Conservation (phyloP, 2,888 invertebrate genomes). For the Tipula vernalis region DNA sequence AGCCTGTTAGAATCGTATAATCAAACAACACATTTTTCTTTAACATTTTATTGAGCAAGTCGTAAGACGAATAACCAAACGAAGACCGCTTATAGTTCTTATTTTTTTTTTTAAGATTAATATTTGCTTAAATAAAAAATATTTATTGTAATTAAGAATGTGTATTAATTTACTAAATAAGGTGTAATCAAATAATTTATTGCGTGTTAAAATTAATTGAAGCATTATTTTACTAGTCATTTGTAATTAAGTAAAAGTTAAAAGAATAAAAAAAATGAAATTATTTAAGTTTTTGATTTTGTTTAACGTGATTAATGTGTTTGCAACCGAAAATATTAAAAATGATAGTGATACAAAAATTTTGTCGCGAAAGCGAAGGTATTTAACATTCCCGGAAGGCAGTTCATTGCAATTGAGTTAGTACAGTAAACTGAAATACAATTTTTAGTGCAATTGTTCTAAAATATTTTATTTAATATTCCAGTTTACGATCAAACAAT, state of each 20-base stretch:
- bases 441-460: background rate
- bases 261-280: background rate
- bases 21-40: background rate
- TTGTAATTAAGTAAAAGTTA: background rate
- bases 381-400: constrained; percentile 39
- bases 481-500: constrained; percentile 29
- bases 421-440: constrained; percentile 11
- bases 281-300: background rate
- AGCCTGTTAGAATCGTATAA: background rate
- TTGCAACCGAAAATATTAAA: background rate
- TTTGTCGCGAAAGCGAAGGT: constrained; percentile 36
- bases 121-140: background rate
- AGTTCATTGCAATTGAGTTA: constrained; percentile 36
- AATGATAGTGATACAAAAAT: constrained; percentile 17
- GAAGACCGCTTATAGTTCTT: too few relatives aligned
- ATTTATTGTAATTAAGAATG: background rate
- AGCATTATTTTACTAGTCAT: background rate
- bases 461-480: constrained; percentile 12
- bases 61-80: background rate
- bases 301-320: background rate
- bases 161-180: background rate
- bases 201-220: background rate
- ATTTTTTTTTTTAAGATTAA: background rate
- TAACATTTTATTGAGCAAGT: background rate
- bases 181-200: background rate